Evolutionary conservation across 1,140 invertebrate species (phyloP), one percentile per base, ranked within the genome.

Genomic region (Dendroctonus ponderosae): DNA sequence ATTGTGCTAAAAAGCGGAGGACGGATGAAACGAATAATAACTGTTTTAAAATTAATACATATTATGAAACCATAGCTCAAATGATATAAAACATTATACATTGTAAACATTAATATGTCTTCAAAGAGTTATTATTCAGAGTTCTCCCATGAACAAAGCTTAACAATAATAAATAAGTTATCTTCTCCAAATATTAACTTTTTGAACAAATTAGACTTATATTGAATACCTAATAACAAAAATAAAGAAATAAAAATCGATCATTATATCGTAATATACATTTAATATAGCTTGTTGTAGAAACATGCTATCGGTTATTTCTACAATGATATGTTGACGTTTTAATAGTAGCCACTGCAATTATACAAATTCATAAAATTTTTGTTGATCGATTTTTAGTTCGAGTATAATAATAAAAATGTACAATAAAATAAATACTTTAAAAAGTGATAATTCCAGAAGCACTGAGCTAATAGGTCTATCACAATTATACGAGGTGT

Each of bases 1-100:
- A 37, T 50, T 58, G 40, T 66, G 57, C 57, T 59, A 67, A 54
- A 44, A 62, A 67, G 52, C 52, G 40, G 38, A 62, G 66, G 66
- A 67, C 66, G 66, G 66, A 67, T 56, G 41, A 67, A 67, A 67
- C 49, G 50, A 67, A 67, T 67, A 67, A 67, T 67, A 67, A 67
- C 53, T 56, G 53, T 39, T 56, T 56, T 39, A 40, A 56, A 59
- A 39, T 46, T 46, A 56, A 56, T 46, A 46, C 8, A 46, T 52
- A n/a, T 48, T 59, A 48, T 26, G 26, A 53, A 26, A 26, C 26
- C 26, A 26, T 26, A 26, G 26, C 26, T 26, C 26, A 26, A 26
- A 26, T 26, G 26, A 26, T 26, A 26, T 26, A 26, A 26, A 26
- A 3, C 26, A 26, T 26, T 3, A 26, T 26, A 26, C 26, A 26